Base-by-base conservation (phyloP, 2,797 vertebrate genomes). In the Oreonectes daqikongensis region DNA sequence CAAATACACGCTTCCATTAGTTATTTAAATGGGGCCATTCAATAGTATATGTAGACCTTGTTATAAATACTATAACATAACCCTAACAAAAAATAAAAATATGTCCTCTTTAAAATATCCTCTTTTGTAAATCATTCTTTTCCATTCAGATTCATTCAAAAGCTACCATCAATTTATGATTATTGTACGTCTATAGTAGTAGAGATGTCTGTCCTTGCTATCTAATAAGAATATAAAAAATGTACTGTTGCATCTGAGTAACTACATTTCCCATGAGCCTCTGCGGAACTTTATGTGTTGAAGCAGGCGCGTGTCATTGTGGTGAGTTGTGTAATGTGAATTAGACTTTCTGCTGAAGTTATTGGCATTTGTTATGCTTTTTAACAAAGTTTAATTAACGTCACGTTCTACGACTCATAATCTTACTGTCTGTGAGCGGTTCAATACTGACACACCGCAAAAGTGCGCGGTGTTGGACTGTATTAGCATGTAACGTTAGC, bases 211-310 rank as follows among this genome's bases (percentile, higher is more conserved):
- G 44, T 17, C 15, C 3, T 46, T 17, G 12, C 14, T 12, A 3
- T 18, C 44, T 46, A 18, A 46, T 15, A 5, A 5, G 15, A 46
- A 46, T 17, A 46, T 46, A 1, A 1, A 4, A 46, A 17, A 46
- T 17, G 44, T 18, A 18, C 15, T 26, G 11, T 26, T 55, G 4
- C 61, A 76, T 12, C 26, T 30, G 26, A 7, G 10, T 22, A 22
- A 84, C 81, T 83, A 79, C 69, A 69, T 70, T 78, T 82, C 82
- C 82, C 83, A 84, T 44, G 65, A 81, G 24, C 3, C 42, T 22
- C 10, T 14, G 14, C 12, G 40, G 7, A n/a, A 40, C 71, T 60
- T n/a, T n/a, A n/a, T 69, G 63, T 74, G 69, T 50, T 42, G 52
- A 35, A 15, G 18, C 35, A 48, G 57, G n/a, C 40, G n/a, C 32